Conservation (phyloP, 2,113 vertebrate species). For the Atractosteus spatula region DNA sequence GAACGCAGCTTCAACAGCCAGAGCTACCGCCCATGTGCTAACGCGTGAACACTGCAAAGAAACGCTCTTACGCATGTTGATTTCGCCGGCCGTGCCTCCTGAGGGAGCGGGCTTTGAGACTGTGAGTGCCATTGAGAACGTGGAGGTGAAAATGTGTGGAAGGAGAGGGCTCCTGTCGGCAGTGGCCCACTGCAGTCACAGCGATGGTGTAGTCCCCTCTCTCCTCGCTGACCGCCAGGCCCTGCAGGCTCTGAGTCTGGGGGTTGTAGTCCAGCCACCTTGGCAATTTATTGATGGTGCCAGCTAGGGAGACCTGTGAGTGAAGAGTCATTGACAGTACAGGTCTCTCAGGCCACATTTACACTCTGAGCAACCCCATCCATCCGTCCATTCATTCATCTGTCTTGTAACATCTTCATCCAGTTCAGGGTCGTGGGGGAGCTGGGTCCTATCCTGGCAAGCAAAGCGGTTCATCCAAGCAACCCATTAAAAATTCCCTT, state of each 20-base stretch:
- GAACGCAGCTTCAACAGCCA: no score
- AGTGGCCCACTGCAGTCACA: constrained; percentile 12
- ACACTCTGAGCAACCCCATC: no score
- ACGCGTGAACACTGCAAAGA: background rate
- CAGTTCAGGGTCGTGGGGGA: no score
- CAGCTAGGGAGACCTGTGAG: constrained; percentile 41
- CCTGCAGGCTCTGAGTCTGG: constrained; percentile 9
- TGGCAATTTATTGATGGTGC: constrained; percentile 28
- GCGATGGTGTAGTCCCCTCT: constrained; percentile 26
- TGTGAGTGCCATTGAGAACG: constrained; percentile 2
- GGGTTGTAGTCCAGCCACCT: constrained; percentile 45
- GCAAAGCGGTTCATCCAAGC: background rate
- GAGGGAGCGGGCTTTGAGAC: background rate
- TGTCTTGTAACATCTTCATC: no score
- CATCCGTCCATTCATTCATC: no score
- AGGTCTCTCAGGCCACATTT: no score
- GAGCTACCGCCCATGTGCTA: no score
- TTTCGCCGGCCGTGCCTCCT: constrained; percentile 2
- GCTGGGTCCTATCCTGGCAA: no score
- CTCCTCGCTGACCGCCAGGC: constrained; percentile 42
- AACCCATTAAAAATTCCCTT: background rate
- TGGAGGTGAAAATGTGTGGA: constrained; percentile 21
- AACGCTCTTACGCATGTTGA: background rate
- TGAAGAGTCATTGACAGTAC: fast-evolving
- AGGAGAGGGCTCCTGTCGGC: background rate